A percentile compares a stretch with the other conserved stretches of the same genome.
These are phyloP conservation scores for Vireo griseus DNA, from an alignment of 2,797 vertebrate genomes.

Conservation along the genomic window DNA sequence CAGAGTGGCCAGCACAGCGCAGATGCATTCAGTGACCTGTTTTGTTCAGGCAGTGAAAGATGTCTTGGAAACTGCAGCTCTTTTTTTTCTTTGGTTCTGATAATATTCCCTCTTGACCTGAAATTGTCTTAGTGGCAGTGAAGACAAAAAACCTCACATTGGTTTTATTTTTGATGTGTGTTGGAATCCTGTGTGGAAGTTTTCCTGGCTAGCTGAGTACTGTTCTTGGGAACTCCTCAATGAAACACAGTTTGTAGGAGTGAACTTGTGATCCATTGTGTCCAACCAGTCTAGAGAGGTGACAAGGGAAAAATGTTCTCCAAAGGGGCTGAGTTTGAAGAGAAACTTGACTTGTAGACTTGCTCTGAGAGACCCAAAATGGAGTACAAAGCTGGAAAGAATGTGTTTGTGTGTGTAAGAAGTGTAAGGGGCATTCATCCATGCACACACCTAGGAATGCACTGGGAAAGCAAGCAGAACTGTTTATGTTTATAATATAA, in stretches of 20 bases:
- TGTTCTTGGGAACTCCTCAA: background rate
- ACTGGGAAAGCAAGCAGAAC: background rate
- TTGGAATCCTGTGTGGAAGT: background rate
- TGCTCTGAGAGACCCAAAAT: background rate
- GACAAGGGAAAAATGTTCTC: background rate
- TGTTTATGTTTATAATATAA: background rate
- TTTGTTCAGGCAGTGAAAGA: constrained; percentile 23
- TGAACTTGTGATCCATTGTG: background rate
- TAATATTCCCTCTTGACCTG: constrained; percentile 19
- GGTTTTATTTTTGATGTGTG: background rate
- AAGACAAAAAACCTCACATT: background rate
- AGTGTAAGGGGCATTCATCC: background rate
- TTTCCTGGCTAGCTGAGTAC: background rate
- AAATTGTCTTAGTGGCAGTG: background rate
- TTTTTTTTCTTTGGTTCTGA: background rate
- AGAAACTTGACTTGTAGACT: background rate
- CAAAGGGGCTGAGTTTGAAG: background rate
- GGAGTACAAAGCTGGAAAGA: background rate
- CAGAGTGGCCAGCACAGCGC: background rate
- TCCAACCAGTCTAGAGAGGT: background rate
- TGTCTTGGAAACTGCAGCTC: background rate
- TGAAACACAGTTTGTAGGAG: background rate
- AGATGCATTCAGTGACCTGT: constrained; percentile 15
- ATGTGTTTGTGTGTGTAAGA: background rate
- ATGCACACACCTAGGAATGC: background rate